phyloP scores from a whole-genome alignment of 2,888 invertebrate species.

The Calliopum simillimum region DNA sequence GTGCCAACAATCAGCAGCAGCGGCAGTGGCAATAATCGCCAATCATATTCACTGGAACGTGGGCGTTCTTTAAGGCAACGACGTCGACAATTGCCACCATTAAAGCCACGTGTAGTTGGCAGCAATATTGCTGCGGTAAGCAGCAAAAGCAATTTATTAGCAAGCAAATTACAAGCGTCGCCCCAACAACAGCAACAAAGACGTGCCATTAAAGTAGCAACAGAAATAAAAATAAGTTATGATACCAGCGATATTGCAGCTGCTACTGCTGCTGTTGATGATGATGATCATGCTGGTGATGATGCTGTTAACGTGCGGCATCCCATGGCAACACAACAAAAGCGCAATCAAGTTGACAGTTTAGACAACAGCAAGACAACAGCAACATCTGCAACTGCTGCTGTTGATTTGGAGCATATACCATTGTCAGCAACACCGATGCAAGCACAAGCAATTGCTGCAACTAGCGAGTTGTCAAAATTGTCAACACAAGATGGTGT shows the following conservation, averaged over 20 bases:
- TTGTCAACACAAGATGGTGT: background rate
- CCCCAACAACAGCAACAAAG: conserved; percentile 47
- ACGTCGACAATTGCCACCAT: conserved; percentile 58
- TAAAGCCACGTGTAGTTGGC: conserved; percentile 54
- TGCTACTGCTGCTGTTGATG: background rate
- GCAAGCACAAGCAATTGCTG: conserved; percentile 23
- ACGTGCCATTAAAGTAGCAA: conserved; percentile 58
- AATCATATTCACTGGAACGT: conserved; percentile 57
- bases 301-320: background rate
- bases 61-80: conserved; percentile 45
- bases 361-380: conserved; percentile 1
- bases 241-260: conserved; percentile 10
- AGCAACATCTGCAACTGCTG: background rate
- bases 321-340: conserved; percentile 37
- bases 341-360: conserved; percentile 6
- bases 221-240: conserved; percentile 57
- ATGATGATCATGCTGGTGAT: background rate
- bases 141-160: conserved; percentile 39
- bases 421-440: conserved; percentile 56
- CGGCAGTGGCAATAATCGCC: conserved; percentile 45
- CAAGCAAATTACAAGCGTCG: background rate
- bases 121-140: conserved; percentile 38
- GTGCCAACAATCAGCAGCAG: conserved; percentile 8
- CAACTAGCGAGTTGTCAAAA: background rate
- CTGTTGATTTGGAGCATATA: conserved; percentile 52